Conservation (phyloP, 2,113 vertebrate genomes). For the Bufo bufo region DNA sequence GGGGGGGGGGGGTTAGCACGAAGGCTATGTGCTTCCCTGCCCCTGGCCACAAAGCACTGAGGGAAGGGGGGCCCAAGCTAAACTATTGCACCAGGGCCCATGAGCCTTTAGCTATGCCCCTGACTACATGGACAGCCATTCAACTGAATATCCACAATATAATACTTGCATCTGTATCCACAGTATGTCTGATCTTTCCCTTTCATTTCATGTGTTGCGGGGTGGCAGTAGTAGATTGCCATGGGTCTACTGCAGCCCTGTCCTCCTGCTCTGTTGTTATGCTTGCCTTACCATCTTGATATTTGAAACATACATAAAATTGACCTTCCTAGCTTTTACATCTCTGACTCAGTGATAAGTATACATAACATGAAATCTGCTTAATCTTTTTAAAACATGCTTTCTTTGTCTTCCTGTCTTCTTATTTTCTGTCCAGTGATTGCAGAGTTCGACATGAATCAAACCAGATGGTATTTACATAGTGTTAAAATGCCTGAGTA, state of each 20-base stretch:
- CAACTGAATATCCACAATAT: too few species aligned
- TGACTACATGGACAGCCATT: too few species aligned
- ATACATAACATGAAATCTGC: conserved; percentile 37
- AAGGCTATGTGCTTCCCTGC: too few species aligned
- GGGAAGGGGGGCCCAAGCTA: too few species aligned
- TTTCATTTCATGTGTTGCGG: too few species aligned
- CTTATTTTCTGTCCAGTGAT: conserved; percentile 5
- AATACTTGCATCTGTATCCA: too few species aligned
- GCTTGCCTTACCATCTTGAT: neutral
- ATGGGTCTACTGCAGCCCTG: neutral
- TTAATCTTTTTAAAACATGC: conserved; percentile 54
- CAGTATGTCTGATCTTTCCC: too few species aligned
- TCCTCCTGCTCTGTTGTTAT: neutral
- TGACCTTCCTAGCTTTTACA: neutral
- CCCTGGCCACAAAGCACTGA: too few species aligned
- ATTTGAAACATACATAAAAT: neutral
- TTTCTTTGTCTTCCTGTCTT: conserved; percentile 52
- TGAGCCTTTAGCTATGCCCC: too few species aligned
- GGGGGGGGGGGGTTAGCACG: too few species aligned
- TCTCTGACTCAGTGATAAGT: conserved; percentile 27
- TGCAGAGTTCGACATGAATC: conserved; percentile 22
- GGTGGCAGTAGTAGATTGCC: neutral
- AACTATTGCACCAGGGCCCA: too few species aligned
- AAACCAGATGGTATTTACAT: conserved; percentile 45
- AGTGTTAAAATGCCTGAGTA: conserved; percentile 22